Evolutionary conservation across 2,888 invertebrate genomes (phyloP), one percentile per base, ranked within the genome.

Genomic region (Microctonus brassicae): DNA sequence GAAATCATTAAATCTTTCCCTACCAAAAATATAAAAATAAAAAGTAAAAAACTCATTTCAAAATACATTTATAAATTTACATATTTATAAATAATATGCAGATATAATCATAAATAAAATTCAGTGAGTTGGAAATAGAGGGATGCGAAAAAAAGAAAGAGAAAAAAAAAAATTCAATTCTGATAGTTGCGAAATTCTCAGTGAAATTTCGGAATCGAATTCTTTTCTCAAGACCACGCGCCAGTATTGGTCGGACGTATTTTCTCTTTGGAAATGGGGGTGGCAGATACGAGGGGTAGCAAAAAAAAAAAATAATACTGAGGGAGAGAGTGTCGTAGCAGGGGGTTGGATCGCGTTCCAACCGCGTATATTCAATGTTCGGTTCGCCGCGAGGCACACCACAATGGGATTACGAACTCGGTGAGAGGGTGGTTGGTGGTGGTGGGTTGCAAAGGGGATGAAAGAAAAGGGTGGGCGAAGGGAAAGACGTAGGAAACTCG

Each of bases 361-460:
- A 29, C 36, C 26, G 34, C 53, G 53, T 64, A 66, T 66, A 66
- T 66, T 55, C 57, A 57, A 57, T 66, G 55, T 57, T 66, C 26
- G 57, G 57, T 66, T 53, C 57, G 57, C 57, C 66, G 57, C 55
- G 24, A 66, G 66, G 66, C 42, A 57, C 34, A 26, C 57, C 57
- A 66, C 66, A 66, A 66, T 66, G 57, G 66, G 57, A 66, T 66
- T 66, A 66, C 57, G 57, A 66, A 66, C 55, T 57, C 47, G 17
- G 20, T 7, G 7, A 17, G 47, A 17, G 47, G 47, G 4, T 29
- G 29, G 17, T n/a, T n/a, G n/a, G 47, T 7, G 9, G 47, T 4
- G 2, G 3, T 7, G 47, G 17, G 47, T 47, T 6, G 17, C 4
- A n/a, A 20, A 7, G 47, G 47, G 47, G 6, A 47, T 20, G 17